Conservation (phyloP, 1,140 invertebrate genomes). For the Temnothorax longispinosus region DNA sequence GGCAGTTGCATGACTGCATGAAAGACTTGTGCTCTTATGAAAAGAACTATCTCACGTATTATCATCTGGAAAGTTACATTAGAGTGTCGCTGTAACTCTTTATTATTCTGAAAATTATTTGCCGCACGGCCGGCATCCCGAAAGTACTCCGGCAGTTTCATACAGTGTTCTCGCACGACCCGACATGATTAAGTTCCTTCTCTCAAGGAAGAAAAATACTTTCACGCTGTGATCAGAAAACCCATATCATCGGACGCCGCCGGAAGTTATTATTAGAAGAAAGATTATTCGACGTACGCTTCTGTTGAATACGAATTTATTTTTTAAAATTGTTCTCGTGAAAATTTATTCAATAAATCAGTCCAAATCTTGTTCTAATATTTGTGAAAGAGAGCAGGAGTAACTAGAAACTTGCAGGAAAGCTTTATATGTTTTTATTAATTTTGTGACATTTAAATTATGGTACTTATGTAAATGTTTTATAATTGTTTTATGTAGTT, state of each 20-base stretch:
- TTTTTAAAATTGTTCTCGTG: conserved; percentile 13
- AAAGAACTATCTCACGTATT: conserved; percentile 41
- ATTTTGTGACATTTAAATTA: neutral
- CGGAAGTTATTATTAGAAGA: conserved; percentile 42
- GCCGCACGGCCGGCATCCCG: conserved; percentile 40
- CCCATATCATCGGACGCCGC: conserved; percentile 23
- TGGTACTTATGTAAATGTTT: neutral
- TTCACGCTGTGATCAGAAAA: conserved; percentile 56
- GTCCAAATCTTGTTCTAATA: neutral
- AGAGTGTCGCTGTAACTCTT: conserved; percentile 59
- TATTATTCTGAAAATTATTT: conserved; percentile 62
- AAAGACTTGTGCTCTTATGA: neutral
- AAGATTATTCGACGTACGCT: conserved; percentile 11
- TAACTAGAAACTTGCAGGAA: neutral
- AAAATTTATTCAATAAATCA: neutral
- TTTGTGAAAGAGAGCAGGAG: neutral
- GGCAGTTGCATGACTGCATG: neutral
- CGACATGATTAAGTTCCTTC: conserved; percentile 52
- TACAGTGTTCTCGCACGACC: conserved; percentile 34
- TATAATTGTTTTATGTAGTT: neutral
- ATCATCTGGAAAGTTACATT: conserved; percentile 55
- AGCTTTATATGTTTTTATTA: neutral
- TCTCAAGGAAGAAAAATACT: conserved; percentile 54
- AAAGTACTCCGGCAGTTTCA: conserved; percentile 45
- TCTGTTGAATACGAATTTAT: conserved; percentile 32